These are phyloP conservation scores for Turritopsis rubra DNA, from an alignment of 30 jellyfish, hydroid and myxozoan genomes.

Conservation along the genomic window DNA sequence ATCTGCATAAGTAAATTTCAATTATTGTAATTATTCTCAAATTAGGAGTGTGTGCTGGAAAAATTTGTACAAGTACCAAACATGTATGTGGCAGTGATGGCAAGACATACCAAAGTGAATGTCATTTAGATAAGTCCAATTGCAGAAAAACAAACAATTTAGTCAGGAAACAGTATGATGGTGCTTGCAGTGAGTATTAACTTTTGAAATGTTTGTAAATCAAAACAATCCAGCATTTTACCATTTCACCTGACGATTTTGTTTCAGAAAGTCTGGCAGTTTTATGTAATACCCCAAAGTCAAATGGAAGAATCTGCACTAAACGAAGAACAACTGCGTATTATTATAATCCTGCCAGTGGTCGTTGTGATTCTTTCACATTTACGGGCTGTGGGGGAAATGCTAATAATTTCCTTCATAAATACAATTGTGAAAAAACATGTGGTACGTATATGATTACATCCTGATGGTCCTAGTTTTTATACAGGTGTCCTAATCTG, in stretches of 20 bases:
- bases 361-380: background rate
- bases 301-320: background rate
- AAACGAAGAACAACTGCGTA: background rate
- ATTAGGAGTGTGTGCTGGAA: background rate
- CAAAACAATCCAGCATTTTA: too few species aligned
- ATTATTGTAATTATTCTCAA: too few species aligned
- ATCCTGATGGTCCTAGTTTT: background rate
- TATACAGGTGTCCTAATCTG: background rate
- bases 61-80: background rate
- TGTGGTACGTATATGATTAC: background rate
- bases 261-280: background rate
- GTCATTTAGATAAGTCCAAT: background rate
- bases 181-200: background rate
- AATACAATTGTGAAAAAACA: background rate
- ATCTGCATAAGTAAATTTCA: too few species aligned
- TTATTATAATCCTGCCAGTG: background rate
- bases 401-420: background rate
- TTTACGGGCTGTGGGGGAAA: conserved; percentile 10
- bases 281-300: background rate
- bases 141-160: background rate
- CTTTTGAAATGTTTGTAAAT: background rate
- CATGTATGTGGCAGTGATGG: conserved; percentile 24
- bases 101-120: conserved; percentile 17
- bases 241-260: too few species aligned
- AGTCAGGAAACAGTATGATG: background rate